These are phyloP conservation scores for Pterocles burchelli DNA, from an alignment of 2,113 vertebrate species.

Conservation along the genomic window DNA sequence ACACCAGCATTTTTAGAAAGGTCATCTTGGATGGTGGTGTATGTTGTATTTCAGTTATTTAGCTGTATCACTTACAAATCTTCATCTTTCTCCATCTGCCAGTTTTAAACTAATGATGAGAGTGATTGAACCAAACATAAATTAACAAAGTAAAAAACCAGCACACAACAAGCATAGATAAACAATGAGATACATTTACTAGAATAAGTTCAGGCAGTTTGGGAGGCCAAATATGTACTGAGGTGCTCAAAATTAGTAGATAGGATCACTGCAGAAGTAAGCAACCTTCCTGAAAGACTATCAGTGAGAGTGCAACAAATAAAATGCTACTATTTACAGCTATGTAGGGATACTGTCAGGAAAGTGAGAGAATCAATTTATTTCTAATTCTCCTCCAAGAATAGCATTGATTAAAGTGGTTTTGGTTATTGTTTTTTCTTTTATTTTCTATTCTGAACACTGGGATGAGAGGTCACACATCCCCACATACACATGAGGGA, in stretches of 20 bases:
- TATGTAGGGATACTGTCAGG: not conserved
- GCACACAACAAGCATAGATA: not conserved
- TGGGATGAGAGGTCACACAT: not conserved
- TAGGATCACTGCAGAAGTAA: not conserved
- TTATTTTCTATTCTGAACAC: not conserved
- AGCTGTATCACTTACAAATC: not conserved
- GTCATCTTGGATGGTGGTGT: not conserved
- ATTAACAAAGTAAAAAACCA: not conserved
- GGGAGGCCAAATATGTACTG: not conserved
- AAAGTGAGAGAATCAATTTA: not conserved
- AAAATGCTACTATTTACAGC: not conserved
- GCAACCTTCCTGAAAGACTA: not conserved
- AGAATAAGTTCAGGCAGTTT: not conserved
- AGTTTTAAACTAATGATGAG: not conserved
- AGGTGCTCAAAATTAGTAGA: not conserved
- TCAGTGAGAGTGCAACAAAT: not conserved
- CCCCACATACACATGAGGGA: not conserved
- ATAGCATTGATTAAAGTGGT: not conserved
- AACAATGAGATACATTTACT: not conserved
- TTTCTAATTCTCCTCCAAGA: not conserved
- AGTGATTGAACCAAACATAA: not conserved
- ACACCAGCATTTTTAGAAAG: not conserved
- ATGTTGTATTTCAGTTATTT: not conserved
- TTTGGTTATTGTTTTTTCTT: not conserved
- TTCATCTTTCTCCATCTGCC: not conserved